phyloP scores from a whole-genome alignment of 2,797 vertebrate genomes.

The Argyrosomus regius region DNA sequence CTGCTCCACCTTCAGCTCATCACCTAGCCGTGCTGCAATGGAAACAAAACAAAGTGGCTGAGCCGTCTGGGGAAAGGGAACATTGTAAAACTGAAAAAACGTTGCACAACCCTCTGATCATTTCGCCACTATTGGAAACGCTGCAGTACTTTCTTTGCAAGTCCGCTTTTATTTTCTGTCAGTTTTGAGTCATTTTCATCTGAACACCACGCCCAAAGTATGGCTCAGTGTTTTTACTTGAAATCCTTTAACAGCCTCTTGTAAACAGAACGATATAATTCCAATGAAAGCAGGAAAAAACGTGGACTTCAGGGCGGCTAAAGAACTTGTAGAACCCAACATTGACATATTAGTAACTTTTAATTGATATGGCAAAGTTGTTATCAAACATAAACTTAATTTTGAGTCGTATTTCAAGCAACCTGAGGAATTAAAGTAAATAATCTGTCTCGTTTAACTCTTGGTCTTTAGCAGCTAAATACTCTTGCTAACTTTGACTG shows the following conservation, averaged over 20 bases:
- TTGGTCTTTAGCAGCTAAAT: neutral
- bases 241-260: constrained; percentile 1
- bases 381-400: neutral
- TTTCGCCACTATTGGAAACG: too few species aligned
- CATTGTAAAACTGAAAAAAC: neutral
- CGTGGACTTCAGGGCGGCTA: neutral
- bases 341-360: neutral
- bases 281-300: neutral
- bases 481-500: too few species aligned
- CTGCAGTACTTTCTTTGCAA: neutral
- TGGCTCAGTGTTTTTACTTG: neutral
- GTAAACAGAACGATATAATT: neutral
- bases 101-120: neutral
- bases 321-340: neutral
- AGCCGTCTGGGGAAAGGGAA: neutral
- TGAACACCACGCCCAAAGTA: constrained; percentile 18
- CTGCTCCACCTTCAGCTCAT: constrained; percentile 94
- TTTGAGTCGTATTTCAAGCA: neutral
- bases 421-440: neutral
- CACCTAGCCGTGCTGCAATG: constrained; percentile 89
- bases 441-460: too few species aligned
- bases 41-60: neutral
- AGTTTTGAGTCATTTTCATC: neutral
- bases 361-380: neutral
- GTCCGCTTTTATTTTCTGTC: neutral